Evolutionary conservation across 2,113 vertebrate genomes (phyloP), one percentile per base, ranked within the genome.

Genomic region (Prionailurus viverrinus): DNA sequence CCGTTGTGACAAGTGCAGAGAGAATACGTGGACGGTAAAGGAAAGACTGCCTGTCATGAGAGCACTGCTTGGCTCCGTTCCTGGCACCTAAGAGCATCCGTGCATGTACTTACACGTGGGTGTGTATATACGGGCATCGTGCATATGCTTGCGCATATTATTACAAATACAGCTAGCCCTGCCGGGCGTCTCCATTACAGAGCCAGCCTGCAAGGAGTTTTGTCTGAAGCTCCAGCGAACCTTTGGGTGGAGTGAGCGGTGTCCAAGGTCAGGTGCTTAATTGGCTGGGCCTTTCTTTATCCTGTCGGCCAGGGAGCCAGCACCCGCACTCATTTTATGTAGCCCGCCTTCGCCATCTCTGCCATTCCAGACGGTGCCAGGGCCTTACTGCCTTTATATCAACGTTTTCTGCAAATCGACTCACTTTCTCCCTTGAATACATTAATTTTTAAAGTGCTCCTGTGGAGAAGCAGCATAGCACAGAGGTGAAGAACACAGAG

Each of bases 101-200:
- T 2, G 58, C 58, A 21, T 23, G 27, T 8, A 11, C 33, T 55
- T 14, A 1, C 0, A 5, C 2, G 11, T 18, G 65, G 4, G 4
- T 68, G 61, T 31, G 5, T 10, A 5, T 14, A 6, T 25, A 18
- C 41, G 29, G 14, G 1, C 74, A n/a, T 23, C 33, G 19, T 21
- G 58, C 10, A 8, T 14, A 8, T 1, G 12, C 8, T 9, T 4
- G 15, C 5, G 1, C 55, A 3, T 53, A 14, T 14, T 0, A 63
- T 41, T 71, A 51, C 84, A 81, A 41, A 53, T 9, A 41, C 13
- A n/a, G 19, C 29, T 1, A 5, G 41, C 58, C 51, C 41, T 19
- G 41, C 18, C 27, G 53, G 86, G 39, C 18, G 12, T 39, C 58
- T 71, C 90, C 9, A 14, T 31, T 4, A 27, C 41, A 82, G 51